Base-by-base conservation (phyloP, 1,140 invertebrate species). In the Diorhabda sublineata region DNA sequence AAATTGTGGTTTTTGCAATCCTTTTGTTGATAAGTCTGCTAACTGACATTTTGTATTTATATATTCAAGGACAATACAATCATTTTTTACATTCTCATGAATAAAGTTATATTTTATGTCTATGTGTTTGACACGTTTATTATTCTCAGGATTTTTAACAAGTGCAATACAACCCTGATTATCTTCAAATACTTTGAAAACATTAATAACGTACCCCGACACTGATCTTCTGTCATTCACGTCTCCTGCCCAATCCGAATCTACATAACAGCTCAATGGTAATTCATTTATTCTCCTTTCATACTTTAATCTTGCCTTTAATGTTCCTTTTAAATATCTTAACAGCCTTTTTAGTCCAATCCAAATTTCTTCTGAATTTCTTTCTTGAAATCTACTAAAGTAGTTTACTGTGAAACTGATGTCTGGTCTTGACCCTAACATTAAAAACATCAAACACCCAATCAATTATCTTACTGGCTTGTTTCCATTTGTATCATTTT, bases 81-180 rank as follows among this genome's bases (percentile, higher is more conserved):
- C 60, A 4, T 69, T 72, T 69, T 70, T 56, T 65, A 56, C 68
- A 45, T 9, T 58, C 61, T 68, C 73, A 41, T 70, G 1, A 7
- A 73, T 69, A 71, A 68, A 76, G 66, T 77, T 61, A 47, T 75
- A 76, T 26, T 65, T 64, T 3, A 77, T 58, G 11, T 78, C 75
- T 42, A 77, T 74, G 57, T 81, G 77, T 61, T 81, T 81, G 1
- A 71, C 76, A 6, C 75, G 59, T 66, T 77, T 74, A 58, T 83
- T 80, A 47, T 76, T 77, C 64, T 80, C 73, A 6, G 77, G 78
- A 75, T 84, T 83, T 61, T 80, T 75, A 5, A 75, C 75, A 9
- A 84, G 65, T 69, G 77, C 77, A 1, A 81, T 76, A 0, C 82
- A 79, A 68, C 69, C 71, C 44, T 9, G 44, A 70, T 73, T 74